Evolutionary conservation across 2,797 vertebrate species (phyloP), one percentile per base, ranked within the genome.

Genomic region (Melanotaenia nigrans): DNA sequence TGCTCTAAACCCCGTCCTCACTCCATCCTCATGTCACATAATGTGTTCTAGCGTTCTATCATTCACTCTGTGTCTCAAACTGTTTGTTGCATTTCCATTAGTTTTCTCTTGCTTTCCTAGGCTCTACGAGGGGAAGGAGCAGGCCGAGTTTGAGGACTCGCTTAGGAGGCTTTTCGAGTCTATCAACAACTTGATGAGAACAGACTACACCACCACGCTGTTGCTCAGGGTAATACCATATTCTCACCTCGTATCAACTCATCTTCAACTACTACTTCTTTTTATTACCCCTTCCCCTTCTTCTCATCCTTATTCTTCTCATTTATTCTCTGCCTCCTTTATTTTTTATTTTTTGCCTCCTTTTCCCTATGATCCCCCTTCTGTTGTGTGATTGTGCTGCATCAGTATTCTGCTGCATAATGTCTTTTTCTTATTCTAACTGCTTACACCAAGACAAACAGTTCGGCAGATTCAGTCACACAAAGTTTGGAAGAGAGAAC

Each of bases 121-220:
- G 87, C 88, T 99, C 7, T 99, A 99, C 25, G 98, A 99, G 89
- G 96, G 96, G 76, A 98, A 98, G 86, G 98, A 99, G 86, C 96
- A 98, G 92, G 92, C 77, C 0, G 97, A 98, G 84, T 99, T 99
- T 93, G 98, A 99, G 89, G 96, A 97, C 79, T 98, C 97, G 2
- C 95, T 99, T 92, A 96, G 94, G 78, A 94, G 92, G 54, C 96
- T 99, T 75, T 99, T 99, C 91, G 96, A 98, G 90, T 99, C 98
- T 78, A 99, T 99, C 92, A 99, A 98, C 93, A 97, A 93, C 73
- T 88, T 99, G 90, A 99, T 99, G 98, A 97, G 88, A 92, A 96
- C 96, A 54, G 94, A 97, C 73, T 89, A 94, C 87, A 95, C 94
- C 87, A 97, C 95, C 81, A 96, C 96, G 30, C 94, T 97, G 81